Evolutionary conservation across 2,888 invertebrate genomes (phyloP).

Genomic region (Brenthis ino): DNA sequence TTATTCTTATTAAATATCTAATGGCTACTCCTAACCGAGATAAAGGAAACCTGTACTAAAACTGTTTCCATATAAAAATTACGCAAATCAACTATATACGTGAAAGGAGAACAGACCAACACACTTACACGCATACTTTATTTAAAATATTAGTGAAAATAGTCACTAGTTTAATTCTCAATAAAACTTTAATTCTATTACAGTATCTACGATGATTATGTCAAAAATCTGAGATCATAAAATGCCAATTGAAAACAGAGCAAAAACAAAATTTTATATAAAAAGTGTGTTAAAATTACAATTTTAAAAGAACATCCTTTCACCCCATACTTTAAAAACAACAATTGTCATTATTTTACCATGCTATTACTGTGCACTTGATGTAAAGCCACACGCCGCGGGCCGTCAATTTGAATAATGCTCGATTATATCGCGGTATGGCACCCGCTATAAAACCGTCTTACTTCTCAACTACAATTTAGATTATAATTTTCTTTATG

Average conservation of each 20-base stretch:
- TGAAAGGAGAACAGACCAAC: too few species aligned
- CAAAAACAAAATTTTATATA: neutral
- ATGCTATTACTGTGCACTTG: slow-evolving; percentile 16
- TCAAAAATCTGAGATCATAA: too few species aligned
- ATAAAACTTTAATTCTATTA: too few species aligned
- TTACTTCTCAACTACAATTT: slow-evolving; percentile 35
- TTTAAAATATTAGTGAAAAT: too few species aligned
- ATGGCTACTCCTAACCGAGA: too few species aligned
- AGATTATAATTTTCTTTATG: slow-evolving; percentile 20
- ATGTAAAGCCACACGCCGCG: slow-evolving; percentile 41
- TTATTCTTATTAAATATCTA: too few species aligned
- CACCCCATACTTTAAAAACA: slow-evolving; percentile 13
- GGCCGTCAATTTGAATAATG: slow-evolving; percentile 60
- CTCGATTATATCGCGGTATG: slow-evolving; percentile 54
- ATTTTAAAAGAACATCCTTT: neutral
- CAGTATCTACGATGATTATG: too few species aligned
- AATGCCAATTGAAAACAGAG: neutral
- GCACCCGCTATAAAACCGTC: slow-evolving; percentile 45
- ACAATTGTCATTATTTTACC: slow-evolving; percentile 19
- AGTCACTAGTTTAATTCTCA: too few species aligned
- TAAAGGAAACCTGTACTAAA: too few species aligned
- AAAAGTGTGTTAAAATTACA: neutral
- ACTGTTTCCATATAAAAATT: too few species aligned
- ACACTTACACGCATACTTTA: too few species aligned
- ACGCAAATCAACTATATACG: too few species aligned